Conservation (phyloP, 2,888 invertebrate species). For the Caenorhabditis macrosperma region DNA sequence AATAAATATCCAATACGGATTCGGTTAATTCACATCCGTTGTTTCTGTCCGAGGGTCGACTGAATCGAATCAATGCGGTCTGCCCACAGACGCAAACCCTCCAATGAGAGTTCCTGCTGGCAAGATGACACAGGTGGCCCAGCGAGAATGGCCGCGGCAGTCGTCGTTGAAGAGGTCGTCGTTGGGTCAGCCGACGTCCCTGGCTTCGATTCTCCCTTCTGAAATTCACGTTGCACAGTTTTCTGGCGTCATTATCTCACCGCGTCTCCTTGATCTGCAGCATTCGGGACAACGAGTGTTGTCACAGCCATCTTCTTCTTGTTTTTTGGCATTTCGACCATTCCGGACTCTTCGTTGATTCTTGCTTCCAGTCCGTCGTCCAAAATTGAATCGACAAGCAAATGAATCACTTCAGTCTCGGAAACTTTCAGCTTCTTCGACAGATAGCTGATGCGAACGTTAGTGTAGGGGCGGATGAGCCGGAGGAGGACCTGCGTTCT, state of each 20-base stretch:
- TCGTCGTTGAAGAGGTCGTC: slow-evolving; percentile 1
- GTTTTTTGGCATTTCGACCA: slow-evolving; percentile 55
- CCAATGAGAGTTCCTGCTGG: slow-evolving; percentile 45
- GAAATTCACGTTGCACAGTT: neutral
- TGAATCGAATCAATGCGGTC: slow-evolving; percentile 52
- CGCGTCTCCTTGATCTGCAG: slow-evolving; percentile 11
- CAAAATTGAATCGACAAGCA: slow-evolving; percentile 96
- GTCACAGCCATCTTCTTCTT: slow-evolving; percentile 41
- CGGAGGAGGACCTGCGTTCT: slow-evolving; percentile 93
- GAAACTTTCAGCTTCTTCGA: slow-evolving; percentile 85
- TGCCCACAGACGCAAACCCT: slow-evolving; percentile 52
- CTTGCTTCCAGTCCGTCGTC: slow-evolving; percentile 85
- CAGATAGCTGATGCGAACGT: slow-evolving; percentile 97
- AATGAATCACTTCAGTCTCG: slow-evolving; percentile 90
- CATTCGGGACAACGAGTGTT: slow-evolving; percentile 29
- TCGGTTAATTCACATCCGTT: neutral
- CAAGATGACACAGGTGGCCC: slow-evolving; percentile 6
- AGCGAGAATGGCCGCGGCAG: slow-evolving; percentile 1
- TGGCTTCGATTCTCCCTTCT: slow-evolving; percentile 37
- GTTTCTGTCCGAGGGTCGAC: slow-evolving; percentile 7
- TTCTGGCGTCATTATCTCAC: slow-evolving; percentile 3
- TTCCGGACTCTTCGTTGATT: slow-evolving; percentile 61
- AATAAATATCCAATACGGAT: neutral
- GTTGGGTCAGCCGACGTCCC: slow-evolving; percentile 21
- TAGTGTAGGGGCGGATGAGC: slow-evolving; percentile 96